Evolutionary conservation across 2,888 invertebrate genomes (phyloP), one percentile per base, ranked within the genome.

Genomic region (Erynnis tages): DNA sequence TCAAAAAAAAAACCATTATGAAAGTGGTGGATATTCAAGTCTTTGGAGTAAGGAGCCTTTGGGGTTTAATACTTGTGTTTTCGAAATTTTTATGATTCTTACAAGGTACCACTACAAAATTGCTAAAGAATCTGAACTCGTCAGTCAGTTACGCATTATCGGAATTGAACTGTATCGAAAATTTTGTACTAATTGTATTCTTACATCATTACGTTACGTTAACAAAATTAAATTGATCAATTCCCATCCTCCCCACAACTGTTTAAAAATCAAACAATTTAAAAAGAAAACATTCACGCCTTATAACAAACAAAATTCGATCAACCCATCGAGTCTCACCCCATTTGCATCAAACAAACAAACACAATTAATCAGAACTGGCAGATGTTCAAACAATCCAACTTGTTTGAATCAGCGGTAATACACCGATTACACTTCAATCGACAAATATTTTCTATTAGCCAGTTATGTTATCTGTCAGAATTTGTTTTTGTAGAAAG

Each of bases 331-430:
- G 19, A 19, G 38, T 47, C 53, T 27, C 49, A 19, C 53, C 38
- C 52, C 56, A 60, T 58, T 64, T 62, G 59, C 66, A 57, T 61
- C 48, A 57, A 60, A 74, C 75, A 73, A 62, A 66, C 66, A 57
- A 55, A 60, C 58, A 58, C 54, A 55, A 63, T 71, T 59, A 69
- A 74, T 69, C 73, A 67, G 70, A 72, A 62, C 52, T 40, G 55
- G 69, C 82, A 82, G 81, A 81, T 82, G 82, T 79, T 64, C 80
- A 82, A 81, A 80, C 70, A 79, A 54, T 32, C 53, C 29, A 61
- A 62, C 60, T 65, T 63, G 57, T 64, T 62, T 60, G 57, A 65
- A 69, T 62, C 35, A 27, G 64, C 55, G 68, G 67, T 69, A 43
- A 50, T 41, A 67, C 63, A 79, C 73, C 74, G 73, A 76, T 76